phyloP scores from a whole-genome alignment of 1,140 invertebrate genomes.

The Ridgeia piscesae region DNA sequence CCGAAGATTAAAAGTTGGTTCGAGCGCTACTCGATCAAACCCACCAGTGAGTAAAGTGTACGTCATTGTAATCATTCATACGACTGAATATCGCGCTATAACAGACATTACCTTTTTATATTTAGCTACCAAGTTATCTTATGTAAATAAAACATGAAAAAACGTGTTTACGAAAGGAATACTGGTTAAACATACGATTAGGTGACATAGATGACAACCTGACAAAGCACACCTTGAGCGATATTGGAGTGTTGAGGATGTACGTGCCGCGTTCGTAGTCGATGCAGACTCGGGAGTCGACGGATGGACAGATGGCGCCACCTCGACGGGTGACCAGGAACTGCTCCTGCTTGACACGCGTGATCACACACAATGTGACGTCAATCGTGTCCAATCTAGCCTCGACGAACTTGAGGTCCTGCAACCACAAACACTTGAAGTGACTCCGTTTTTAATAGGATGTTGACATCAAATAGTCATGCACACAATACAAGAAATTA shows the following conservation, averaged over 20 bases:
- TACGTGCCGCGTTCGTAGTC: conserved; percentile 35
- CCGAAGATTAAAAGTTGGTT: too few relatives aligned
- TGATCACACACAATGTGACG: conserved; percentile 36
- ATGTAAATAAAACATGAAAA: too few relatives aligned
- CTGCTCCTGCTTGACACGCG: conserved; percentile 36
- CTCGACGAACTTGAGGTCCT: conserved; percentile 45
- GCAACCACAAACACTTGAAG: background rate
- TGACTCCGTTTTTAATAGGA: background rate
- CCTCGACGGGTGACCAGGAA: conserved; percentile 36
- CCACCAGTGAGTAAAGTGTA: too few relatives aligned
- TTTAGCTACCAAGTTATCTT: too few relatives aligned
- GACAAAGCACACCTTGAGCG: background rate
- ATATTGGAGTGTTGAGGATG: conserved; percentile 28
- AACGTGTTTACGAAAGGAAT: background rate
- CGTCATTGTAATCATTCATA: too few relatives aligned
- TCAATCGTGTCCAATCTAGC: conserved; percentile 29
- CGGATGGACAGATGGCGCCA: conserved; percentile 39
- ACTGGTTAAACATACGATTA: background rate
- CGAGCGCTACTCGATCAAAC: too few relatives aligned
- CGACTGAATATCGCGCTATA: too few relatives aligned
- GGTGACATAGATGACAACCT: background rate
- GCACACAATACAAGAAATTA: too few relatives aligned
- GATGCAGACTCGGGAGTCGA: conserved; percentile 39
- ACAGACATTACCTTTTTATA: too few relatives aligned
- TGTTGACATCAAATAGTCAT: too few relatives aligned